Conservation (phyloP, 1,140 invertebrate species). For the Nomia melanderi region DNA sequence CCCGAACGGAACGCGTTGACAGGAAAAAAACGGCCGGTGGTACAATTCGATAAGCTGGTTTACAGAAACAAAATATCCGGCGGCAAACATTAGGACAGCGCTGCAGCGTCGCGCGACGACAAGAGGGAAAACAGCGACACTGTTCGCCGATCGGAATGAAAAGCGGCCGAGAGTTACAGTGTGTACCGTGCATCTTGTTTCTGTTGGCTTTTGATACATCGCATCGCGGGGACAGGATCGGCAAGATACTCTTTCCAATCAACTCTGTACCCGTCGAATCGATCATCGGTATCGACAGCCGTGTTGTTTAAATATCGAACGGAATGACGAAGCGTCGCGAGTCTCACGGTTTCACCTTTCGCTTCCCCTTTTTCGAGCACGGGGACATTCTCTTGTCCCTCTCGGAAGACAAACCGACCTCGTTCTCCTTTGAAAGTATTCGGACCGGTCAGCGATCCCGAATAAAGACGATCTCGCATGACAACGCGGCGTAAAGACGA, state of each 20-base stretch:
- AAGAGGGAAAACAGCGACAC: not conserved
- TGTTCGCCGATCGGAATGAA: not conserved
- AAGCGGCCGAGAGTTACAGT: not conserved
- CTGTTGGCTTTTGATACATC: conserved; percentile 1
- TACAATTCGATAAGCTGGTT: not conserved
- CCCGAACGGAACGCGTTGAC: no score
- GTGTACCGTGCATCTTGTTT: not conserved
- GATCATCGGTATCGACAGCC: conserved; percentile 13
- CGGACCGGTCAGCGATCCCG: not conserved
- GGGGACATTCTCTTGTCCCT: not conserved
- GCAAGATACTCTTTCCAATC: not conserved
- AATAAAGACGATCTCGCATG: conserved; percentile 18
- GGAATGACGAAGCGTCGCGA: not conserved
- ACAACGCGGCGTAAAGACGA: not conserved
- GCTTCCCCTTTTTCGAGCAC: no score
- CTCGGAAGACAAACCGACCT: not conserved
- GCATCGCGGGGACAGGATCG: not conserved
- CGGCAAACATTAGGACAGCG: not conserved
- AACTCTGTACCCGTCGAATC: not conserved
- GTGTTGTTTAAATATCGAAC: conserved; percentile 8
- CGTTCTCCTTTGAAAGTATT: not conserved
- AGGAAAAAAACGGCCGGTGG: no score
- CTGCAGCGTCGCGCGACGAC: not conserved
- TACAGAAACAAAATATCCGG: not conserved
- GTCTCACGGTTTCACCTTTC: not conserved